Base-by-base conservation (phyloP, 64 coral and sea anemone species). In the Pocillopora damicornis region DNA sequence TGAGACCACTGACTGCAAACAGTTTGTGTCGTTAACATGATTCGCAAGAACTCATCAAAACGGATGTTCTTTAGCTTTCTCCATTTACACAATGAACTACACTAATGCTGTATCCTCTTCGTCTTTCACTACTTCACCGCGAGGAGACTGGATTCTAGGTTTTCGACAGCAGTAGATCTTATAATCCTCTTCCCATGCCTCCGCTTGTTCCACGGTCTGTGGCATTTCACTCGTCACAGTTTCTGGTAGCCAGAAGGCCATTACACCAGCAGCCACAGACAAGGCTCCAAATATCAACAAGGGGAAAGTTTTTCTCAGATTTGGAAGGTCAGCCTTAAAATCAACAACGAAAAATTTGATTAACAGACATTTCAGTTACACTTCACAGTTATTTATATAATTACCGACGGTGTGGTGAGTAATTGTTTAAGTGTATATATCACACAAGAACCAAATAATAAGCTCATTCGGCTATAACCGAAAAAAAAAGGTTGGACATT, bases 171-270 rank as follows among this genome's bases (percentile, higher is more conserved):
- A 82, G 30, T 82, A 82, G 1, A 82, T 65, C 61, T 82, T 92
- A 25, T 92, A 88, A 83, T 92, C 91, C 42, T 92, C 91, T 69
- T 92, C 60, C 91, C 86, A 88, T 59, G 86, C 38, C 79, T 92
- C 91, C 25, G 69, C 91, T 92, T 92, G 86, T 60, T 92, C 91
- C 79, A 92, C 78, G 36, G 91, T 88, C 68, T 92, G 91, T 63
- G 91, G 78, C 86, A 92, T 92, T 25, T 79, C 86, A 35, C 77
- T 60, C 61, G 88, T 88, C 22, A 92, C 63, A 63, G 91, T 92
- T 88, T 92, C 91, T 38, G 91, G 91, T 58, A 92, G 59, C 72
- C 86, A 61, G 51, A 92, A 75, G 4, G 91, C 79, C 35, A 80
- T 75, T 2, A 92, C 11, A 64, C 91, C 91, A 68, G 91, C 77